These are phyloP conservation scores for Marisa cornuarietis DNA, from an alignment of 1,140 invertebrate genomes.

Conservation along the genomic window DNA sequence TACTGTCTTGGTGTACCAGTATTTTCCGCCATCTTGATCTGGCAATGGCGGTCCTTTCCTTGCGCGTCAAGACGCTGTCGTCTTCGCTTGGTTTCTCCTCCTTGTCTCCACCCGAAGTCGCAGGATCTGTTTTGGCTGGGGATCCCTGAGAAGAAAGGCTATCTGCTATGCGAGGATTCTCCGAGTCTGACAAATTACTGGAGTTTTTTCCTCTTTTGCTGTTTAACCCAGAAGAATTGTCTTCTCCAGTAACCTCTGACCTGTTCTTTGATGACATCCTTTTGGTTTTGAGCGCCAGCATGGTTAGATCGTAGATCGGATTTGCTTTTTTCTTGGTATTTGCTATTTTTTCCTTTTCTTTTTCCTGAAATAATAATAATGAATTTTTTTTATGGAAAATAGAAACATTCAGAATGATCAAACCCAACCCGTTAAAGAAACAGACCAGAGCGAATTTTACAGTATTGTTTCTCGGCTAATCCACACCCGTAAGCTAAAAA, in stretches of 20 bases:
- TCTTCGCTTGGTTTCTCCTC: constrained; percentile 55
- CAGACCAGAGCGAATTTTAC: no score
- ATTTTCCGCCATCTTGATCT: constrained; percentile 37
- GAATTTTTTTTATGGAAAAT: no score
- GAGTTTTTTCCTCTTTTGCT: no score
- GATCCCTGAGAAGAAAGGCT: constrained; percentile 13
- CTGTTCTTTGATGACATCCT: not conserved
- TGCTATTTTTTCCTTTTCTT: constrained; percentile 35
- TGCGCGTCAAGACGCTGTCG: constrained; percentile 50
- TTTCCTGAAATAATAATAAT: constrained; percentile 24
- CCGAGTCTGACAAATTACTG: no score
- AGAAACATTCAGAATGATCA: no score
- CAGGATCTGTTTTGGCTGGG: constrained; percentile 22
- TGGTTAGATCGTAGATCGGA: constrained; percentile 32
- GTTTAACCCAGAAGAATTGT: no score
- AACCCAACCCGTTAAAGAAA: no score
- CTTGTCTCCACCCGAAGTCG: constrained; percentile 35
- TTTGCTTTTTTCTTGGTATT: constrained; percentile 37
- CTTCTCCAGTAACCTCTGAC: not conserved
- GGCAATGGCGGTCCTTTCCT: constrained; percentile 32
- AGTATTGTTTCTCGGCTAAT: not conserved
- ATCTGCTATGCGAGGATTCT: not conserved
- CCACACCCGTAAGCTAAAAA: not conserved
- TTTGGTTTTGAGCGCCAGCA: constrained; percentile 18
- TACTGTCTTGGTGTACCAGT: constrained; percentile 15